phyloP scores from a whole-genome alignment of 2,888 invertebrate species.

The Agonopterix subpropinquella region DNA sequence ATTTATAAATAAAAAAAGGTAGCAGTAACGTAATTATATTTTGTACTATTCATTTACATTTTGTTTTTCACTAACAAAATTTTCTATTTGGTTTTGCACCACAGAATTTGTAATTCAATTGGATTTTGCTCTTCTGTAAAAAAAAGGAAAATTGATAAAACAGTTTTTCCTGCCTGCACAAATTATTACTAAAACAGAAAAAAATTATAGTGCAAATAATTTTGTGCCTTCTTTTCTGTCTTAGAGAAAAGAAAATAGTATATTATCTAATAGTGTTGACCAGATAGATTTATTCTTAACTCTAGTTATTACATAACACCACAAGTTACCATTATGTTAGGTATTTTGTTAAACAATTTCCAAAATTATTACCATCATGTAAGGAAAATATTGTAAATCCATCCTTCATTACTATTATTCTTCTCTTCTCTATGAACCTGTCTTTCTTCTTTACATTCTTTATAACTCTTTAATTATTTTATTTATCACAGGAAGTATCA shows the following conservation, averaged over 20 bases:
- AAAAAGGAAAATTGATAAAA: too few species aligned
- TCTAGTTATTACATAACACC: not conserved
- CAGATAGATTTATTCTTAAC: constrained; percentile 1
- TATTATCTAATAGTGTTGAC: constrained; percentile 1
- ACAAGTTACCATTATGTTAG: constrained; percentile 12
- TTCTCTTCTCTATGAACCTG: not conserved
- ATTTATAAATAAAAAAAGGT: too few species aligned
- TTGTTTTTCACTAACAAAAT: too few species aligned
- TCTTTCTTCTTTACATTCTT: too few species aligned
- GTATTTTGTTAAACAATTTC: constrained; percentile 2
- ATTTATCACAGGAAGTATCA: too few species aligned
- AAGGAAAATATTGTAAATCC: not conserved
- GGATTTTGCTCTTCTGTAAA: too few species aligned
- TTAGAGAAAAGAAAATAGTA: constrained; percentile 7
- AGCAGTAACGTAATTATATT: too few species aligned
- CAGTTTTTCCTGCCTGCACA: too few species aligned
- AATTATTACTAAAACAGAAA: constrained; percentile 4
- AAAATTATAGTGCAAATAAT: constrained; percentile 30
- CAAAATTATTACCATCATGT: constrained; percentile 5
- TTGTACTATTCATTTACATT: too few species aligned
- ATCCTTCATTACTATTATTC: not conserved
- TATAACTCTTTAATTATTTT: too few species aligned
- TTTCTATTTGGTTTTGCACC: too few species aligned
- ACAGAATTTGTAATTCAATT: too few species aligned
- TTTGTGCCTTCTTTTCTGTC: constrained; percentile 28